Evolutionary conservation across 2,113 vertebrate species (phyloP).

Genomic region (Mirounga angustirostris): DNA sequence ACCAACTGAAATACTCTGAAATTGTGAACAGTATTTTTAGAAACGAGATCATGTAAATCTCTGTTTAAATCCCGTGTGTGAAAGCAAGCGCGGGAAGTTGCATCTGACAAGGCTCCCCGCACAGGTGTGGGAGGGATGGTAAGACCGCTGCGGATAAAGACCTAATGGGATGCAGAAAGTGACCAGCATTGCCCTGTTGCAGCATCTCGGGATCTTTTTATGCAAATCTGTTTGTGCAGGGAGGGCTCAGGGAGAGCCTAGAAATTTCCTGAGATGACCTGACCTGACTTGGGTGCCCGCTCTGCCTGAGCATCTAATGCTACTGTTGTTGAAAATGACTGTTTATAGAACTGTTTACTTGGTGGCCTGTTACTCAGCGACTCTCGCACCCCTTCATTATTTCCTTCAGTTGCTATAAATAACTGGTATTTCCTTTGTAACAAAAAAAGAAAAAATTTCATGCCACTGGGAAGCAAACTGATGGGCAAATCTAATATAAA

Average conservation of each 20-base stretch:
- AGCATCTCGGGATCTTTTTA: background rate
- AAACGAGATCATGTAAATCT: background rate
- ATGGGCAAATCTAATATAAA: constrained; percentile 71
- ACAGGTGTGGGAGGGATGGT: background rate
- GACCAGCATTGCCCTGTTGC: background rate
- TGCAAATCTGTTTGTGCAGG: background rate
- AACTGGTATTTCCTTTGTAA: constrained; percentile 76
- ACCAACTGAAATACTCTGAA: background rate
- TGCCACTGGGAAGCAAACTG: constrained; percentile 75
- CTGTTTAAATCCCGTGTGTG: background rate
- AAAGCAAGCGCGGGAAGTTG: background rate
- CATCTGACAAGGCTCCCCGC: background rate
- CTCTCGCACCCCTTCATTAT: constrained; percentile 73
- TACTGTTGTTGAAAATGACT: constrained; percentile 40
- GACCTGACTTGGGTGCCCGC: background rate
- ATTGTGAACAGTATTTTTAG: background rate
- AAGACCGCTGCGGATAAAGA: background rate
- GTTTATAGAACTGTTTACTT: constrained; percentile 61
- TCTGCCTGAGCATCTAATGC: background rate
- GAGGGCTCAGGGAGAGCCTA: background rate
- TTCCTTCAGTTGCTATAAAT: constrained; percentile 78
- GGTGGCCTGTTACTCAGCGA: background rate
- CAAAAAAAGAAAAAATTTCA: constrained; percentile 60
- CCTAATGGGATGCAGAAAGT: background rate
- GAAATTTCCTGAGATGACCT: constrained; percentile 38